Conservation (phyloP, 2,113 vertebrate species). For the Empidonax traillii region DNA sequence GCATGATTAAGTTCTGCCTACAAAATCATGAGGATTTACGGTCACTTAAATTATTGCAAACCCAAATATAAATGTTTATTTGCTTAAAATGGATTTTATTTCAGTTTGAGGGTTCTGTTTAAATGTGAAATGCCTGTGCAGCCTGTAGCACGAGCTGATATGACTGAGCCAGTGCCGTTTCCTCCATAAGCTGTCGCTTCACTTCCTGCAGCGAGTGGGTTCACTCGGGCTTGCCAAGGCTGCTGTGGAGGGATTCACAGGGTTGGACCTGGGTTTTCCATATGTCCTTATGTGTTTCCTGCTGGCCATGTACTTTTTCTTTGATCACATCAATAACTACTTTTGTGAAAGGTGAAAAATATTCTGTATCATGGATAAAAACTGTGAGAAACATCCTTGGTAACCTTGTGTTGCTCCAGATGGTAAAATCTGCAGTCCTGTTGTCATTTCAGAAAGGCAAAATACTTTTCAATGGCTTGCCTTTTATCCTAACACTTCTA, state of each 20-base stretch:
- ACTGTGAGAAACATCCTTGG: background rate
- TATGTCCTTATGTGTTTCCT: background rate
- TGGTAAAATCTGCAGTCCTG: background rate
- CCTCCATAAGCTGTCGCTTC: background rate
- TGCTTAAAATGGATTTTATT: background rate
- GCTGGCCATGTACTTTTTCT: background rate
- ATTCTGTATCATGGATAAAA: background rate
- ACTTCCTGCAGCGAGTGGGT: background rate
- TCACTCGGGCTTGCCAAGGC: fast-evolving
- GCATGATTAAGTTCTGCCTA: background rate
- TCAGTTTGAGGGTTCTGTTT: background rate
- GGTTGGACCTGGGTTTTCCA: background rate
- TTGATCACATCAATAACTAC: background rate
- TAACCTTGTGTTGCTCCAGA: background rate
- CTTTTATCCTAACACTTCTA: background rate
- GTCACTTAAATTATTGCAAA: background rate
- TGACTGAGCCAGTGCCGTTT: background rate
- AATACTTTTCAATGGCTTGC: background rate
- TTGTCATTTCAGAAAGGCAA: background rate
- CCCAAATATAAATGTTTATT: background rate
- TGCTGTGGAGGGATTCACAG: background rate
- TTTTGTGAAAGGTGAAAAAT: background rate
- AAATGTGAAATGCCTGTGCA: background rate
- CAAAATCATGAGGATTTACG: background rate
- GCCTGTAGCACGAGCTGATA: background rate